Evolutionary conservation across 1,140 invertebrate genomes (phyloP).

Genomic region (Drosophila punjabiensis): DNA sequence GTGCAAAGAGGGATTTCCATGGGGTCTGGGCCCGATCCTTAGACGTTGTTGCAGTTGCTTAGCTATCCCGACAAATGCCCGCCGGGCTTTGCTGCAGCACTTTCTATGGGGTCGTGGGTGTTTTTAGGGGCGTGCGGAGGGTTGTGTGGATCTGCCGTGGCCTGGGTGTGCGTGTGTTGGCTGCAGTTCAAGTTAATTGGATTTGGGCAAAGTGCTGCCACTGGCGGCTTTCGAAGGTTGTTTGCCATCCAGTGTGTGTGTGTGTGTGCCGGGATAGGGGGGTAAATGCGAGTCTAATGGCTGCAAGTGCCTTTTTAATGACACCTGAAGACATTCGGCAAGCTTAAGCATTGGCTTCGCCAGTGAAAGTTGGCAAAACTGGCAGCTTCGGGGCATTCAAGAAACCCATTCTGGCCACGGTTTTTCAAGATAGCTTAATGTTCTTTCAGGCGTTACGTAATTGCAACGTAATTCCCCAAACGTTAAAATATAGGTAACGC

Average conservation of each 20-base stretch:
- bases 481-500: not conserved
- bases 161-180: slow-evolving; percentile 36
- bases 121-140: slow-evolving; percentile 1
- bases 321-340: slow-evolving; percentile 54
- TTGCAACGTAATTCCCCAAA: not conserved
- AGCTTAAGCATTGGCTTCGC: slow-evolving; percentile 44
- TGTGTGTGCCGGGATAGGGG: slow-evolving; percentile 11
- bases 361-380: slow-evolving; percentile 25
- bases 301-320: slow-evolving; percentile 58
- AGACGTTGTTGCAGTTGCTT: slow-evolving; percentile 47
- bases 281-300: slow-evolving; percentile 67
- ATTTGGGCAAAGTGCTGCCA: slow-evolving; percentile 76
- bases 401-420: slow-evolving; percentile 26
- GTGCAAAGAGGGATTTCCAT: slow-evolving; percentile 37
- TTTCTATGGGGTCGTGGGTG: slow-evolving; percentile 31
- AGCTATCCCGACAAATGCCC: slow-evolving; percentile 52
- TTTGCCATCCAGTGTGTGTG: slow-evolving; percentile 17
- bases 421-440: slow-evolving; percentile 8
- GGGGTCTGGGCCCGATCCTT: slow-evolving; percentile 21
- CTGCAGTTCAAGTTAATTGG: slow-evolving; percentile 80
- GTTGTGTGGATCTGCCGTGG: not conserved
- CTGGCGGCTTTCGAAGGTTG: slow-evolving; percentile 63
- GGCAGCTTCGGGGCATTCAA: slow-evolving; percentile 21
- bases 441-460: slow-evolving; percentile 9
- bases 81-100: slow-evolving; percentile 41